Evolutionary conservation across 2,113 vertebrate genomes (phyloP).

Genomic region (Xiphophorus hellerii): DNA sequence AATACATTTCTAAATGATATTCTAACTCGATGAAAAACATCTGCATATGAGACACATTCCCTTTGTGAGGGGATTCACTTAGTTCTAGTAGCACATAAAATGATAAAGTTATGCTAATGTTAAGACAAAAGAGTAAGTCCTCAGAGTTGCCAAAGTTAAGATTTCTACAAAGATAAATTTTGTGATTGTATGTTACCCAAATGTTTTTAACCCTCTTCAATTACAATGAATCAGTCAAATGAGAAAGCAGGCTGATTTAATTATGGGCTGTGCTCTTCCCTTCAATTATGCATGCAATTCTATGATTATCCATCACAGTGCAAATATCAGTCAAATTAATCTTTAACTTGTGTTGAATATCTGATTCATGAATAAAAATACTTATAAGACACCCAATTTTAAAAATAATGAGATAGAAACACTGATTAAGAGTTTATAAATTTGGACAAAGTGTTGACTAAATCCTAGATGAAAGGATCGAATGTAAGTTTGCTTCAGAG

Average conservation of each 20-base stretch:
- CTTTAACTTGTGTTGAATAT: background rate
- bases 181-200: background rate
- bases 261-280: slow-evolving; percentile 23
- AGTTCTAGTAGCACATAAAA: background rate
- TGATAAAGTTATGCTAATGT: background rate
- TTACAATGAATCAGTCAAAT: slow-evolving; percentile 44
- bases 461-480: slow-evolving; percentile 6
- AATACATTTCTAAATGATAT: too few species aligned
- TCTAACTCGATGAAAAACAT: too few species aligned
- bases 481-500: background rate
- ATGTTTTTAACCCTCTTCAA: background rate
- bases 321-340: slow-evolving; percentile 40
- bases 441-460: background rate
- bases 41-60: too few species aligned
- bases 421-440: background rate
- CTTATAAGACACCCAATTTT: background rate
- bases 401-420: background rate
- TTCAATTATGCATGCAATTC: slow-evolving; percentile 33
- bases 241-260: slow-evolving; percentile 43
- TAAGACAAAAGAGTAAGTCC: background rate
- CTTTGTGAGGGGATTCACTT: too few species aligned
- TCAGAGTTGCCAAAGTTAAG: background rate
- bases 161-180: background rate
- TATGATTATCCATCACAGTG: slow-evolving; percentile 34
- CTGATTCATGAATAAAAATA: background rate